These are phyloP conservation scores for Hydrotaea diabolus DNA, from an alignment of 2,888 invertebrate genomes.

Conservation along the genomic window DNA sequence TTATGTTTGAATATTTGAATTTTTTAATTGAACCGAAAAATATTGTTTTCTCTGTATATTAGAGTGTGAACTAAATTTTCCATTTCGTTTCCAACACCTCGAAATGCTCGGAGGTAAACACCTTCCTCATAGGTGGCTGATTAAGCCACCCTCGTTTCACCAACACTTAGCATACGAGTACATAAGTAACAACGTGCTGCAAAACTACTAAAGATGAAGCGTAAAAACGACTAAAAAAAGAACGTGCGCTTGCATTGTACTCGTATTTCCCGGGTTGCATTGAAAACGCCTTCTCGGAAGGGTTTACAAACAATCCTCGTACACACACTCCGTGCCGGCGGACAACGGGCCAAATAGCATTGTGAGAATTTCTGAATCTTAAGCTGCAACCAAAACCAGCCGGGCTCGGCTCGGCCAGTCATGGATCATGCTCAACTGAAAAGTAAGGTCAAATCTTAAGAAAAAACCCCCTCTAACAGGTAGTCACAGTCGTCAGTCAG, in stretches of 20 bases:
- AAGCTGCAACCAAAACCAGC: not conserved
- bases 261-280: constrained; percentile 50
- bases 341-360: constrained; percentile 13
- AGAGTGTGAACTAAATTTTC: no score
- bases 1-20: no score
- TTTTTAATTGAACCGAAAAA: no score
- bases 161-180: not conserved
- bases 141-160: not conserved
- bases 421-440: constrained; percentile 41
- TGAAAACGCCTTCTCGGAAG: constrained; percentile 70
- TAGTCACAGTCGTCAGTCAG: constrained; percentile 45
- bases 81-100: no score
- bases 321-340: constrained; percentile 7
- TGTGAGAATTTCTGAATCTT: constrained; percentile 52
- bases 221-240: constrained; percentile 23
- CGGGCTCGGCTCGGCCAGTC: constrained; percentile 17
- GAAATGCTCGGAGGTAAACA: no score
- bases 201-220: not conserved
- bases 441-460: constrained; percentile 61
- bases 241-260: constrained; percentile 47
- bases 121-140: no score
- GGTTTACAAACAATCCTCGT: constrained; percentile 27
- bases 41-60: no score
- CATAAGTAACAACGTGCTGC: not conserved
- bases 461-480: constrained; percentile 53